Evolutionary conservation across 2,113 vertebrate genomes (phyloP).

Genomic region (Phocoena phocoena): DNA sequence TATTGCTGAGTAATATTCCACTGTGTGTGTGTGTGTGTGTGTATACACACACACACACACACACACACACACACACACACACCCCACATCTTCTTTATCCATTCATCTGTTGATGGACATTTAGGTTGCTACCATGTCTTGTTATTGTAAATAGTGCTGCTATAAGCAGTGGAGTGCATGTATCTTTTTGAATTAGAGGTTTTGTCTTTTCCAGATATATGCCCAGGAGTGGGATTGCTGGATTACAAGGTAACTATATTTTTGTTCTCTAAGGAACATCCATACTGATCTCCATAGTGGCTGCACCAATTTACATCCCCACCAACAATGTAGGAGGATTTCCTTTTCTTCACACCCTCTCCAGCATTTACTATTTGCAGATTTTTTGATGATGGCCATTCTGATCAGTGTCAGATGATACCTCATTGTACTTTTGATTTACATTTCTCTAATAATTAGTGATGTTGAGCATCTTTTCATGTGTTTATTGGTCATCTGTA

Average conservation of each 20-base stretch:
- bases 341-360: background rate
- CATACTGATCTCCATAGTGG: background rate
- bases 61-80: too few species aligned
- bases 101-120: background rate
- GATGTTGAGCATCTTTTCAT: background rate
- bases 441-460: background rate
- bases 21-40: background rate
- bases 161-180: background rate
- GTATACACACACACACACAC: too few species aligned
- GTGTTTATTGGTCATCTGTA: background rate
- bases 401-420: background rate
- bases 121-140: background rate
- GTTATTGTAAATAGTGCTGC: background rate
- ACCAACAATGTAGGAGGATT: too few species aligned
- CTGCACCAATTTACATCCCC: too few species aligned
- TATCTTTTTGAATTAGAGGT: background rate
- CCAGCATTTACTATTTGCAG: background rate
- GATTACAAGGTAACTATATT: background rate
- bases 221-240: background rate
- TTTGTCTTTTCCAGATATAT: background rate
- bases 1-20: background rate
- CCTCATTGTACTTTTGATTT: background rate
- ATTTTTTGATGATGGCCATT: background rate
- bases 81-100: background rate
- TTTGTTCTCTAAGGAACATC: background rate